These are phyloP conservation scores for Ancistrus triradiatus DNA, from an alignment of 2,113 vertebrate genomes.

Conservation along the genomic window DNA sequence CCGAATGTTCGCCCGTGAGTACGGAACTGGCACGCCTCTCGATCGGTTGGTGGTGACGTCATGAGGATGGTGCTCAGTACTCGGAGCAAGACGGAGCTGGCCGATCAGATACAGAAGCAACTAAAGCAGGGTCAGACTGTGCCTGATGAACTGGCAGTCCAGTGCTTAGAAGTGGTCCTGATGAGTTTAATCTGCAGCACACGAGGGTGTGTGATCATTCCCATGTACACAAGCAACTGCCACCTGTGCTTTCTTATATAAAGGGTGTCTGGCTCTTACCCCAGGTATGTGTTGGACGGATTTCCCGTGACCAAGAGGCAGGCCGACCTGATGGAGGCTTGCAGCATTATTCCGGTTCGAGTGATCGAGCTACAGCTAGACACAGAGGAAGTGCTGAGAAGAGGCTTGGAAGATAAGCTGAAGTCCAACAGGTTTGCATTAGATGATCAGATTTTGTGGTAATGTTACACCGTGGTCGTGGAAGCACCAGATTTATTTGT, in stretches of 20 bases:
- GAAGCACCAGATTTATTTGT: too few species aligned
- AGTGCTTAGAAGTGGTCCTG: slow-evolving; percentile 79
- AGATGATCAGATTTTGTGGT: neutral
- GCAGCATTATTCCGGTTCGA: slow-evolving; percentile 79
- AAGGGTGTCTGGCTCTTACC: neutral
- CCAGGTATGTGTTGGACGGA: slow-evolving; percentile 86
- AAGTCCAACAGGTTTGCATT: slow-evolving; percentile 66
- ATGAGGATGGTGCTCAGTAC: slow-evolving; percentile 69
- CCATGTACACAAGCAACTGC: neutral
- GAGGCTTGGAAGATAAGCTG: slow-evolving; percentile 73
- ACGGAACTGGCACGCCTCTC: slow-evolving; percentile 78
- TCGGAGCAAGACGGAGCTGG: slow-evolving; percentile 71
- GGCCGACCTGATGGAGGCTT: slow-evolving; percentile 70
- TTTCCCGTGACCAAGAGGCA: slow-evolving; percentile 82
- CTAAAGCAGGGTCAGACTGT: slow-evolving; percentile 74
- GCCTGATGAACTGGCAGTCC: slow-evolving; percentile 82
- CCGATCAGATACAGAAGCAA: slow-evolving; percentile 64
- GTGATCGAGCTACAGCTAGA: slow-evolving; percentile 81
- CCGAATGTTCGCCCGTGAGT: slow-evolving; percentile 69
- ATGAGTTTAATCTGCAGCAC: slow-evolving; percentile 73
- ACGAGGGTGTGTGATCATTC: slow-evolving; percentile 56
- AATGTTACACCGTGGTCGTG: too few species aligned
- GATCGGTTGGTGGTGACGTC: slow-evolving; percentile 72
- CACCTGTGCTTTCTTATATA: too few species aligned
- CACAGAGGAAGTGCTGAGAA: slow-evolving; percentile 78